phyloP scores from a whole-genome alignment of 2,797 vertebrate species.

The Xenentodon cancila region DNA sequence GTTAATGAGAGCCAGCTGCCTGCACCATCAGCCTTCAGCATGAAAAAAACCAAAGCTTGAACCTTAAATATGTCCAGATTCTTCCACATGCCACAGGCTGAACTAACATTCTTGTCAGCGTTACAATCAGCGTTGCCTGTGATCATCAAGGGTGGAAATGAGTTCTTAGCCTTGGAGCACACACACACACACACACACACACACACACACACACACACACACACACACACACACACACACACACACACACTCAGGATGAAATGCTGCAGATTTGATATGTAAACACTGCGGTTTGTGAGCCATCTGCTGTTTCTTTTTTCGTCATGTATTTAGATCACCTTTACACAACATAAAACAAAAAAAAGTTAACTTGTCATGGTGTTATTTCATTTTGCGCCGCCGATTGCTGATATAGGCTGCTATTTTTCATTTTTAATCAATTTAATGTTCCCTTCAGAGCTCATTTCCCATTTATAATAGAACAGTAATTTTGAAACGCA shows the following conservation, averaged over 20 bases:
- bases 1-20: constrained; percentile 79
- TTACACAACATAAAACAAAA: constrained; percentile 45
- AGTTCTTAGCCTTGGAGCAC: constrained; percentile 71
- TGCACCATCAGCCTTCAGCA: constrained; percentile 69
- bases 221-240: constrained; percentile 27
- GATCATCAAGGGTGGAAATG: constrained; percentile 78
- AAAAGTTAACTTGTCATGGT: constrained; percentile 36
- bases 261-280: constrained; percentile 54
- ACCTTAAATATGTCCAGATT: constrained; percentile 82
- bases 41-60: constrained; percentile 74
- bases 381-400: constrained; percentile 45
- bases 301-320: constrained; percentile 42
- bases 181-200: constrained; percentile 24
- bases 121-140: constrained; percentile 80
- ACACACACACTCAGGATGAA: constrained; percentile 31
- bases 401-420: constrained; percentile 53
- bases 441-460: constrained; percentile 58
- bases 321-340: constrained; percentile 43
- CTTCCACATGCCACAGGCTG: constrained; percentile 65
- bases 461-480: constrained; percentile 46
- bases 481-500: constrained; percentile 24
- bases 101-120: constrained; percentile 70
- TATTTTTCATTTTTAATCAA: constrained; percentile 56
- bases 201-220: constrained; percentile 29
- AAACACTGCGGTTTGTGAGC: constrained; percentile 62